Evolutionary conservation across 2,113 vertebrate species (phyloP).

Genomic region (Canis aureus): DNA sequence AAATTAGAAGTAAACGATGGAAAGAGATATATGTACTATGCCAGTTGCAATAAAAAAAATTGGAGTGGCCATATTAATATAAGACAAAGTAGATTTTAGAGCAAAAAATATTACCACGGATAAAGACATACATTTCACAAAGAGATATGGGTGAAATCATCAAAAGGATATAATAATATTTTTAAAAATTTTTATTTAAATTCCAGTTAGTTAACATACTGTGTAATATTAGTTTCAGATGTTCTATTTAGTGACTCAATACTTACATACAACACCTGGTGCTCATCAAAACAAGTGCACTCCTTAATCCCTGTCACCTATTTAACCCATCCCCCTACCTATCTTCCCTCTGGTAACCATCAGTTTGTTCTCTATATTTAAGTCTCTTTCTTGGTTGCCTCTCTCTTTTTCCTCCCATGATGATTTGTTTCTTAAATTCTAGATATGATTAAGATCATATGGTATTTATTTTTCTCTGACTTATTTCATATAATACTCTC

Average conservation of each 20-base stretch:
- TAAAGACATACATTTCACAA: conserved; percentile 3
- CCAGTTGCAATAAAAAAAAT: background rate
- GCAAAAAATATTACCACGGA: background rate
- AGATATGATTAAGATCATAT: background rate
- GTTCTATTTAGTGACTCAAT: background rate
- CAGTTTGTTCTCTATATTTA: background rate
- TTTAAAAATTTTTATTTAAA: background rate
- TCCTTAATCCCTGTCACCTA: background rate
- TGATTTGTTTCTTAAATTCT: background rate
- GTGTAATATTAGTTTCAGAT: background rate
- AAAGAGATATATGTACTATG: background rate
- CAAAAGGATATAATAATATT: background rate
- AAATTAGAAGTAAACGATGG: background rate
- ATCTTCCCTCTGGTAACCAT: background rate
- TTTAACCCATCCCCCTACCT: background rate
- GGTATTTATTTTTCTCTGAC: background rate
- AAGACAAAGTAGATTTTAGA: background rate
- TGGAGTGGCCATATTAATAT: background rate
- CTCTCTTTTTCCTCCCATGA: background rate
- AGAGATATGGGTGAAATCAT: background rate
- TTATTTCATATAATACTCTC: background rate
- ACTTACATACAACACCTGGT: background rate
- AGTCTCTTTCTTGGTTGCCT: background rate
- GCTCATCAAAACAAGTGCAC: background rate
- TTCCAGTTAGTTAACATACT: background rate